Evolutionary conservation across 2,797 vertebrate species (phyloP), one percentile per base, ranked within the genome.

Genomic region (Ctenopoma kingsleyae): DNA sequence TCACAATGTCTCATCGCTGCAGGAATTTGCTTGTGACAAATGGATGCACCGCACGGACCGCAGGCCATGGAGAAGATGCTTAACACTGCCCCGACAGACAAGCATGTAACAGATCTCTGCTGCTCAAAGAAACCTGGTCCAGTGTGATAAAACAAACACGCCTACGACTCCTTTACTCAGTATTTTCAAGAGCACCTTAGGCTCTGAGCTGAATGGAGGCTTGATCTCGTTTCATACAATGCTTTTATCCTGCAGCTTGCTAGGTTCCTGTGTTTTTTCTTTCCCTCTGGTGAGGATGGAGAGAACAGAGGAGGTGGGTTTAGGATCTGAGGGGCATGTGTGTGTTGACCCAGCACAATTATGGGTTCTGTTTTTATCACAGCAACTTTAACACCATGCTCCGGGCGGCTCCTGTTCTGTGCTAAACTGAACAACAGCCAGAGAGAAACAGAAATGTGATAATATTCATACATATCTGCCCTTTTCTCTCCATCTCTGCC

Each of bases 1-100:
- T 71, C 70, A 69, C 73, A 56, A 47, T 67, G 72, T 85, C 65
- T 87, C 81, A 67, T 73, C 12, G 43, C 69, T 22, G 48, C 62
- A 69, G 76, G 83, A 85, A 85, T 90, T 79, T 56, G 71, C 83
- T 71, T 51, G 71, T 89, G 84, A 91, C 69, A 88, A 89, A 92
- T 80, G 78, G 83, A 86, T 71, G 82, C 74, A 81, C 70, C 20
- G 76, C 74, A 73, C 49, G 9, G 54, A 80, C 51, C 16, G 17
- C 66, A 19, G 68, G 55, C 69, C 59, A 47, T 41, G 12, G 53
- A 74, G 60, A 69, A 50, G 78, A 79, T 59, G 62, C 73, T 61
- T 12, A 70, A 58, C 41, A 2, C 65, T 46, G 55, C 22, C 65
- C 54, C 8, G 30, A 60, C 62, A 60, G 55, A 63, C 46, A 4